phyloP scores from a whole-genome alignment of 2,797 vertebrate species.

The Synanceia verrucosa region DNA sequence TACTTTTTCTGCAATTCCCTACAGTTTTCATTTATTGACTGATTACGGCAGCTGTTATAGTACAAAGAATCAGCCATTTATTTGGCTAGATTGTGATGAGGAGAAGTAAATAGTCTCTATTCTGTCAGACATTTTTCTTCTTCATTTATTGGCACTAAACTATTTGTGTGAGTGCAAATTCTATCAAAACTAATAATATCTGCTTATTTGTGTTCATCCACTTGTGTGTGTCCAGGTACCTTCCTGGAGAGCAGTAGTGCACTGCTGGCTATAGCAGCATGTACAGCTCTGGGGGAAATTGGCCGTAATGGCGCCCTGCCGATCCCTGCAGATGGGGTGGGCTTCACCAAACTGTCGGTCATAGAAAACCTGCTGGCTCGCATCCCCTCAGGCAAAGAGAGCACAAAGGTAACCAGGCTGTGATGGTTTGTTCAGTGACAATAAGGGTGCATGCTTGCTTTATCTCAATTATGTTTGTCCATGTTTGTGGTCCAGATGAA shows the following conservation, averaged over 20 bases:
- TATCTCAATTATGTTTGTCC: not conserved
- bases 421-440: too few species aligned
- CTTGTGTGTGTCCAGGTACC: conserved; percentile 79
- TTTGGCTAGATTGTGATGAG: not conserved
- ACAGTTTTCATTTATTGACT: not conserved
- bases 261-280: conserved; percentile 90
- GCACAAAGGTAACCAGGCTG: conserved; percentile 87
- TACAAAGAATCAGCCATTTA: not conserved
- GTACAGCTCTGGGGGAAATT: conserved; percentile 95
- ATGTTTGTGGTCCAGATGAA: conserved; percentile 88
- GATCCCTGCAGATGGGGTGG: conserved; percentile 88
- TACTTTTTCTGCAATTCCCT: not conserved
- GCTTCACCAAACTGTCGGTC: conserved; percentile 91
- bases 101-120: not conserved
- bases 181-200: not conserved
- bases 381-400: conserved; percentile 96
- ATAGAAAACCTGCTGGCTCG: conserved; percentile 92
- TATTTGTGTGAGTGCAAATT: not conserved
- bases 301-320: conserved; percentile 91
- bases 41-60: not conserved
- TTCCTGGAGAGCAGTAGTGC: conserved; percentile 91
- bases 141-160: not conserved
- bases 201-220: not conserved
- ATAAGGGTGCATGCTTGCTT: too few species aligned
- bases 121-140: fast-evolving